phyloP scores from a whole-genome alignment of 2,797 vertebrate genomes.

The Todus mexicanus region DNA sequence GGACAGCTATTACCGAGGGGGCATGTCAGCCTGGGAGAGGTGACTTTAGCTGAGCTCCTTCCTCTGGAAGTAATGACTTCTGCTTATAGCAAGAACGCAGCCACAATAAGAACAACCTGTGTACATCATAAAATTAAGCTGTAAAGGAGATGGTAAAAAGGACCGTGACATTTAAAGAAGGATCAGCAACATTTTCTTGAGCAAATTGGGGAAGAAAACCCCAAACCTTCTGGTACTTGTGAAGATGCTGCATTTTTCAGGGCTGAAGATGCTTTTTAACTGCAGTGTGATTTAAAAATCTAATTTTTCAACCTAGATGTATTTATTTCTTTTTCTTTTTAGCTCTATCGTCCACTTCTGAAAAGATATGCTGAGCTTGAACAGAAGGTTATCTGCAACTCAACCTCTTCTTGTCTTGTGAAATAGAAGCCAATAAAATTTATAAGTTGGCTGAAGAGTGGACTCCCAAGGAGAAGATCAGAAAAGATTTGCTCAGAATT shows the following conservation, averaged over 20 bases:
- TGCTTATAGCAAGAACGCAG: not conserved
- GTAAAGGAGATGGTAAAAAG: slow-evolving; percentile 21
- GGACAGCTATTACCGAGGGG: slow-evolving; percentile 12
- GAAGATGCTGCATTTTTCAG: not conserved
- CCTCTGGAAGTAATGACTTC: slow-evolving; percentile 30
- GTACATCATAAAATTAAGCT: slow-evolving; percentile 23
- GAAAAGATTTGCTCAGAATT: slow-evolving; percentile 27
- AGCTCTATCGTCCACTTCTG: slow-evolving; percentile 80
- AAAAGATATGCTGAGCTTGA: slow-evolving; percentile 79
- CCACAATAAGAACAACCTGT: slow-evolving; percentile 14
- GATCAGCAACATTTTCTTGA: not conserved
- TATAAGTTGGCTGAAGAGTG: not conserved
- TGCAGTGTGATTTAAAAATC: not conserved
- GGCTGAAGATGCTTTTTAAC: not conserved
- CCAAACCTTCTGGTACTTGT: not conserved
- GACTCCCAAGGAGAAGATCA: slow-evolving; percentile 37
- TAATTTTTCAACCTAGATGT: not conserved
- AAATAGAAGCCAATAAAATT: slow-evolving; percentile 46
- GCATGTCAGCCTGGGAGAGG: not conserved
- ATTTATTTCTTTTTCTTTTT: slow-evolving; percentile 41
- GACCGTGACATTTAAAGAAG: not conserved
- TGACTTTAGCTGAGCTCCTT: slow-evolving; percentile 38
- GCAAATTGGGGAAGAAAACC: not conserved
- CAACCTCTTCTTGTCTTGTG: slow-evolving; percentile 3
- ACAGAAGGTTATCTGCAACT: slow-evolving; percentile 70